Percentiles rank a stretch among this genome's conserved stretches.
These are phyloP conservation scores for Zoanthus solanderi DNA, from an alignment of 92 coral and sea anemone species.

Conservation along the genomic window DNA sequence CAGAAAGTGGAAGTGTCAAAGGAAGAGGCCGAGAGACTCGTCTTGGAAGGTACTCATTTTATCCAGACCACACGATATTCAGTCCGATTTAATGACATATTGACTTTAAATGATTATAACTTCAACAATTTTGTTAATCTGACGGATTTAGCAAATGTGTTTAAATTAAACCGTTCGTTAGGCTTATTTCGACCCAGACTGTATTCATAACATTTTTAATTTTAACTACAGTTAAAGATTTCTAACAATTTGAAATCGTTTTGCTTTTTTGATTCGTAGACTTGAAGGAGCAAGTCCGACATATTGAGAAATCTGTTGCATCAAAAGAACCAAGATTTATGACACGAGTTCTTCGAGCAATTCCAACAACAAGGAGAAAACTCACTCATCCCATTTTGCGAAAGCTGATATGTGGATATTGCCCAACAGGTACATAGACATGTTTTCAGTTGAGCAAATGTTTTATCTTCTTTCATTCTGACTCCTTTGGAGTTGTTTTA, in stretches of 20 bases:
- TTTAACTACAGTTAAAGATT: too few relatives aligned
- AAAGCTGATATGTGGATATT: constrained; percentile 93
- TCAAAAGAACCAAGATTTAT: constrained; percentile 93
- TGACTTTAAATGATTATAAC: too few relatives aligned
- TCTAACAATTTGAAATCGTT: too few relatives aligned
- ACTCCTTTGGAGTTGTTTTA: too few relatives aligned
- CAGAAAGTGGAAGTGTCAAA: constrained; percentile 87
- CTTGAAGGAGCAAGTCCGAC: constrained; percentile 91
- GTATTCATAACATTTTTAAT: neutral
- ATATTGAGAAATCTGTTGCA: constrained; percentile 91
- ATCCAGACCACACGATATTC: neutral
- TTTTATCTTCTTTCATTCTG: neutral
- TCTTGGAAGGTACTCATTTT: constrained; percentile 81
- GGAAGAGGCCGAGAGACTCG: constrained; percentile 92
- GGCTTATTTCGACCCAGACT: neutral
- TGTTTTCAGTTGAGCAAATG: neutral
- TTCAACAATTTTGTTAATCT: neutral
- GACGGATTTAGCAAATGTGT: neutral
- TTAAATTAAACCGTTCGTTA: neutral
- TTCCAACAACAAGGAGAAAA: constrained; percentile 91
- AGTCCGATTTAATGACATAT: neutral
- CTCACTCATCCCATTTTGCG: constrained; percentile 85
- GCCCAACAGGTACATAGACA: constrained; percentile 68
- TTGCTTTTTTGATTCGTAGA: constrained; percentile 52
- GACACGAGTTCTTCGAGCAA: constrained; percentile 84